Evolutionary conservation across 2,888 invertebrate species (phyloP), one percentile per base, ranked within the genome.

Genomic region (Elysia crispata): DNA sequence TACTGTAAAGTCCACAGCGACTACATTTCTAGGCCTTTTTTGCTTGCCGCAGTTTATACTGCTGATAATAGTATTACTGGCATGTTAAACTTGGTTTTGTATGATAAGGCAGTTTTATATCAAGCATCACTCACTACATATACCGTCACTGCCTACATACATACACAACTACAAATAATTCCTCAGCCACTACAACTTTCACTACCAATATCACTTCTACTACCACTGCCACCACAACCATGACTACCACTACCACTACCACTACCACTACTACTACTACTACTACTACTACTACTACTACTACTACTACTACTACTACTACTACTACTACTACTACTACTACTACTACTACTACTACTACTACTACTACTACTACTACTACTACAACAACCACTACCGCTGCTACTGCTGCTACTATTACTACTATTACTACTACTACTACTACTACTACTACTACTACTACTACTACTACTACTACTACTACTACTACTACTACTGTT

Each of bases 321-420:
- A 23, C 70, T 33, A 70, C 33, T 70, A 1, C 70, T 41, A 1
- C 49, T 70, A 70, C 70, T 41, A 70, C 49, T 70, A 70, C 70
- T 41, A 70, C 70, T 41, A 70, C 70, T 41, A 33, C 41, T 41
- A 41, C 33, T 70, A 41, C 70, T 41, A 41, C 49, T 70, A 70
- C 70, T 70, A 41, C 70, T 70, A 70, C 70, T 70, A 41, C 70
- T 41, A 70, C 70, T 70, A 70, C n/a, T n/a, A n/a, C n/a, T n/a
- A n/a, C n/a, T n/a, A n/a, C n/a, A n/a, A n/a, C n/a, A n/a, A n/a
- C n/a, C 49, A 41, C n/a, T n/a, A 18, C 25, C 49, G 23, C 41
- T 41, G 11, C 70, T 70, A 41, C 70, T 70, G 11, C 70, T 41
- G n/a, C 70, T 41, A 41, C 49, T 41, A 41, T 49, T 18, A 41